phyloP scores from a whole-genome alignment of 2,888 invertebrate species.

The Oxytorus armatus region DNA sequence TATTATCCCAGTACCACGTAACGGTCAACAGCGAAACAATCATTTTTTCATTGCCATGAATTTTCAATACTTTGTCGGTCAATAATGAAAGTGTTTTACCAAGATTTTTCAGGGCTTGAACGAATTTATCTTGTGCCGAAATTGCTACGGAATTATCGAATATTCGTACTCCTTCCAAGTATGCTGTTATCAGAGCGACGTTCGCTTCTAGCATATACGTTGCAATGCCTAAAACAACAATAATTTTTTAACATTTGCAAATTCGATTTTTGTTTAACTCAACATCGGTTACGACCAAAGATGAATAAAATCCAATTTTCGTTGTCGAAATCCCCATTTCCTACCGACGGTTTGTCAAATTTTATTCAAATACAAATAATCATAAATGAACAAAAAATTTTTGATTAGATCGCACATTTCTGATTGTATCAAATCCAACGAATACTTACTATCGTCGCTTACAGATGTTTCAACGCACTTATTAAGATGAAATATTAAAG shows the following conservation, averaged over 20 bases:
- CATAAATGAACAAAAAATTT: too few species aligned
- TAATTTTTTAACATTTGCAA: not conserved
- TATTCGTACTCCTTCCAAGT: constrained; percentile 76
- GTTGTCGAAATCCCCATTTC: too few species aligned
- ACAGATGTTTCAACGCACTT: constrained; percentile 66
- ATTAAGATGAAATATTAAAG: constrained; percentile 77
- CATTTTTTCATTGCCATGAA: constrained; percentile 69
- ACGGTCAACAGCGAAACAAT: constrained; percentile 70
- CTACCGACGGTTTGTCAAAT: too few species aligned
- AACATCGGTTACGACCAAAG: too few species aligned
- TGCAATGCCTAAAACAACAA: constrained; percentile 42
- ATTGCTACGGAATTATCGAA: constrained; percentile 74
- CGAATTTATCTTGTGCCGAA: constrained; percentile 74
- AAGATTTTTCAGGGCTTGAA: constrained; percentile 74
- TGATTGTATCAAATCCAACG: not conserved
- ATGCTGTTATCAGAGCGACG: constrained; percentile 72
- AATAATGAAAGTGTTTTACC: constrained; percentile 72
- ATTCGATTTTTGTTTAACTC: not conserved
- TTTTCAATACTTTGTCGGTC: constrained; percentile 67
- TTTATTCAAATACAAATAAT: too few species aligned
- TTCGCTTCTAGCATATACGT: constrained; percentile 60
- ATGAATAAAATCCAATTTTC: too few species aligned
- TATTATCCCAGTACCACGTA: constrained; percentile 75
- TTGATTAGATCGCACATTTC: too few species aligned
- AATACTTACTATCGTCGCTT: constrained; percentile 43